Evolutionary conservation across 2,113 vertebrate species (phyloP), one percentile per base, ranked within the genome.

Genomic region (Taxidea taxus): DNA sequence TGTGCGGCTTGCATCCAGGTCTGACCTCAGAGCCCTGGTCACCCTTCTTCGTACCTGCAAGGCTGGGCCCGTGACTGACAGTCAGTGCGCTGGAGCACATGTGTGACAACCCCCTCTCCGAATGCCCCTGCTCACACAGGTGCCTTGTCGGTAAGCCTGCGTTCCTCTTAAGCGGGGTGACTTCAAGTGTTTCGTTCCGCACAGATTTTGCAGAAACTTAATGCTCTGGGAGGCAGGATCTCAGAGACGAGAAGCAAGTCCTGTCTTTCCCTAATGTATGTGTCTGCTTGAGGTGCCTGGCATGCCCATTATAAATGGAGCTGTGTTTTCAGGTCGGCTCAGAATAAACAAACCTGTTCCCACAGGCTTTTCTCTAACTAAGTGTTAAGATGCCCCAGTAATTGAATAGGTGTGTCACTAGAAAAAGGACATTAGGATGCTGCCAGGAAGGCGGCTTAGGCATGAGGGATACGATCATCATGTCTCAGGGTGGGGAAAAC

Each of bases 261-360:
- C 81, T 39, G 31, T n/a, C 29, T 42, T 27, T 51, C 60, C 39
- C 29, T 39, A 64, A n/a, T 6, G 27, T 6, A 5, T 37, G 34
- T 64, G 44, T 37, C 31, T 88, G 68, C 68, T 44, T 2, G 4
- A 11, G 12, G 80, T 34, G 47, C 66, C 95, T 68, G 77, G 39
- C 72, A 83, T 90, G 42, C 9, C 0, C 7, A 15, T 34, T 37
- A 88, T 18, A 62, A 84, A 80, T 31, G 64, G 3, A 94, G 80
- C 25, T 87, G 64, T 16, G 44, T 80, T 95, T 97, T 62, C 49
- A 84, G 70, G 20, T 92, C 66, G 89, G 39, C 60, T 90, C 72
- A 39, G 49, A 95, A 85, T 83, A 90, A 85, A 75, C 75, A 93
- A 94, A 96, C 8, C 84, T 90, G 20, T 75, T 90, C n/a, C 44